Percentiles rank a stretch among this genome's conserved stretches.
Evolutionary conservation across 2,888 invertebrate species (phyloP).

Genomic region (Eurois occulta): DNA sequence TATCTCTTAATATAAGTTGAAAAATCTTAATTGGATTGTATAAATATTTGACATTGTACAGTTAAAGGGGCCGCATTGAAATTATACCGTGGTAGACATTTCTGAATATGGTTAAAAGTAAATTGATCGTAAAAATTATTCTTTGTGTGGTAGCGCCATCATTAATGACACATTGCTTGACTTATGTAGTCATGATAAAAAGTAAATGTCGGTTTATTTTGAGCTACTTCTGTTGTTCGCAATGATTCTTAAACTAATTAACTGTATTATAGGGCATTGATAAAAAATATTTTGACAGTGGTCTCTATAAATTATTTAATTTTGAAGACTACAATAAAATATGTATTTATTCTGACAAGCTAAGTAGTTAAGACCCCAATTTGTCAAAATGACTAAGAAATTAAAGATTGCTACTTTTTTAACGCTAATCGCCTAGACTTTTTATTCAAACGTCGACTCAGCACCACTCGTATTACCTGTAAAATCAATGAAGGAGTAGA

Average conservation of each 20-base stretch:
- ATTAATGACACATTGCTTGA: conserved; percentile 9
- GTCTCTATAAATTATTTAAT: not conserved
- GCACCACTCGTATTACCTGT: conserved; percentile 66
- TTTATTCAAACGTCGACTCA: conserved; percentile 63
- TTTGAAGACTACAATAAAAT: not conserved
- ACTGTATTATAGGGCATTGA: not conserved
- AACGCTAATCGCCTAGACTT: conserved; percentile 4
- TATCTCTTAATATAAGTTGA: conserved; percentile 61
- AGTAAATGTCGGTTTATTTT: not conserved
- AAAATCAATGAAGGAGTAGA: conserved; percentile 78
- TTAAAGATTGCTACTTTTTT: not conserved
- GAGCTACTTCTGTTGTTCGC: not conserved
- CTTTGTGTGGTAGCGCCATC: conserved; percentile 20
- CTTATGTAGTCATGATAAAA: not conserved
- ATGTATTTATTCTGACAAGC: not conserved
- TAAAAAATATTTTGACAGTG: not conserved
- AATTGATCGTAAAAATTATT: conserved; percentile 21
- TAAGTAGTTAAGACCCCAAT: not conserved
- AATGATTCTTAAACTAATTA: not conserved
- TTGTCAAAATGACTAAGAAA: not conserved
- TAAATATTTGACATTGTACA: conserved; percentile 43
- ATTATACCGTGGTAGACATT: conserved; percentile 14
- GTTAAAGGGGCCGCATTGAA: conserved; percentile 37
- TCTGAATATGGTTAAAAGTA: conserved; percentile 23
- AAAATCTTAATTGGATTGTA: conserved; percentile 62